These are phyloP conservation scores for Dromas ardeola DNA, from an alignment of 2,113 vertebrate species.

Conservation along the genomic window DNA sequence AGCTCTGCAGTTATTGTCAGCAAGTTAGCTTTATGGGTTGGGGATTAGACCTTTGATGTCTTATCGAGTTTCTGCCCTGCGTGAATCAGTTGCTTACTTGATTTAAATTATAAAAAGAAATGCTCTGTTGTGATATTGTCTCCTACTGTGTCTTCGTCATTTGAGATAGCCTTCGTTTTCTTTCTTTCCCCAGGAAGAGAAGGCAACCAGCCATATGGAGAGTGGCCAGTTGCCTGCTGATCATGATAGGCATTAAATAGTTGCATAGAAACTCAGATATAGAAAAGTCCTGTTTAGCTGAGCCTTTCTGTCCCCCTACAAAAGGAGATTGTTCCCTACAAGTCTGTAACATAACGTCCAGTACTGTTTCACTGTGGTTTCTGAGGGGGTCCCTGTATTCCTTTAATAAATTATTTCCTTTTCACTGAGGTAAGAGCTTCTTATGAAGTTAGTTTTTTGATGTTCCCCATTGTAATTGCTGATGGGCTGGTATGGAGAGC, in stretches of 20 bases:
- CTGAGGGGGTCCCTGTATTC: background rate
- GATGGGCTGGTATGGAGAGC: background rate
- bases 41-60: slow-evolving; percentile 58
- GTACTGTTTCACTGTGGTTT: background rate
- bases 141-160: slow-evolving; percentile 60
- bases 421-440: background rate
- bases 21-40: slow-evolving; percentile 44
- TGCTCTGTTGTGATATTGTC: slow-evolving; percentile 33
- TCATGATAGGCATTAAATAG: background rate
- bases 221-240: slow-evolving; percentile 48
- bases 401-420: background rate
- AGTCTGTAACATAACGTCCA: background rate
- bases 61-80: slow-evolving; percentile 47
- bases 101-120: slow-evolving; percentile 64
- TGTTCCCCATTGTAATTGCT: background rate
- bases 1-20: slow-evolving; percentile 47
- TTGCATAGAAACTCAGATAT: slow-evolving; percentile 8
- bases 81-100: slow-evolving; percentile 61
- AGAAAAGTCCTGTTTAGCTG: slow-evolving; percentile 7
- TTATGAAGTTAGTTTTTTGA: background rate
- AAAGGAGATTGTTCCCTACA: slow-evolving; percentile 31
- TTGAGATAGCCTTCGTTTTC: slow-evolving; percentile 36
- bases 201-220: slow-evolving; percentile 62
- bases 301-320: slow-evolving; percentile 15
- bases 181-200: slow-evolving; percentile 32